Evolutionary conservation across 1,140 invertebrate species (phyloP).

Genomic region (Ceratina japonica): DNA sequence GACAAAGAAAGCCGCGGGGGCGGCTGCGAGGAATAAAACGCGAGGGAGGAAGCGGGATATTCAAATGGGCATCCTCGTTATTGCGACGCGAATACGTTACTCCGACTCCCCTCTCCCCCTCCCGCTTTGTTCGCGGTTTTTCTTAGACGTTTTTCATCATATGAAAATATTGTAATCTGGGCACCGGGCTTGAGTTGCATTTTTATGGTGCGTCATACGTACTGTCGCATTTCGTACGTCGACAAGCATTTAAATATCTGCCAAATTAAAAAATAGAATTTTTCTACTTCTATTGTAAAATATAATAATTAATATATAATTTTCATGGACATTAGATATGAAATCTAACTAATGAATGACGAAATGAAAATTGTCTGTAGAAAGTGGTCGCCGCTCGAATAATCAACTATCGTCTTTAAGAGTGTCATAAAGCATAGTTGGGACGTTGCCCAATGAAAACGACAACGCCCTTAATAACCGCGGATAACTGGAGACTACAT

Average conservation of each 20-base stretch:
- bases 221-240: no score
- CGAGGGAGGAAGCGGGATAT: constrained; percentile 27
- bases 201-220: background rate
- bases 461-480: constrained; percentile 52
- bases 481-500: constrained; percentile 20
- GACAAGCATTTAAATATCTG: no score
- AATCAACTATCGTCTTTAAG: constrained; percentile 48
- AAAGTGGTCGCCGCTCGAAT: background rate
- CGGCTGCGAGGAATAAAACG: constrained; percentile 31
- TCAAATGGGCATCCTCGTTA: constrained; percentile 44
- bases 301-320: no score
- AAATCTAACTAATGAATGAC: no score
- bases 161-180: constrained; percentile 22
- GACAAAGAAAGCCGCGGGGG: constrained; percentile 12
- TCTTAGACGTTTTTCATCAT: background rate
- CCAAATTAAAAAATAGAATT: no score
- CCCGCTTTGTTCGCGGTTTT: background rate
- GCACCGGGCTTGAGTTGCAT: background rate
- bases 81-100: constrained; percentile 36
- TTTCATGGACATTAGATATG: no score
- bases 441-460: constrained; percentile 48
- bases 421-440: constrained; percentile 8
- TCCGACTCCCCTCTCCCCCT: background rate
- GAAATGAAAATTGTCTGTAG: background rate
- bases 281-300: no score